A percentile compares a stretch with the other conserved stretches of the same genome.
Conservation (phyloP, 2,888 invertebrate genomes). For the Camptogramma bilineatum region DNA sequence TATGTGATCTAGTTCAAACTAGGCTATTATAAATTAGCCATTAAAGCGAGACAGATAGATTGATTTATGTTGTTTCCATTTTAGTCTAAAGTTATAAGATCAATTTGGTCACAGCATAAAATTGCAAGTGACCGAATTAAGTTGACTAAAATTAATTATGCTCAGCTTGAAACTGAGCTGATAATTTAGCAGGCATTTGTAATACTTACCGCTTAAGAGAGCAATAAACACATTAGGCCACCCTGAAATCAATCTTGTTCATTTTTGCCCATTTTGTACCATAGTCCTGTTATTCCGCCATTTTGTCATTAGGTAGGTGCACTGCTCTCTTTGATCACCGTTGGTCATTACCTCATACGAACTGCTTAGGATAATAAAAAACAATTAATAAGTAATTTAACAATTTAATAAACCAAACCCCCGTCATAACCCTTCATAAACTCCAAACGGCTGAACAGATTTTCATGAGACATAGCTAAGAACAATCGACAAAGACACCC, state of each 20-base stretch:
- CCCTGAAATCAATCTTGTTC: too few relatives aligned
- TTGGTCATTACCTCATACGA: too few relatives aligned
- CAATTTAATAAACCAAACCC: too few relatives aligned
- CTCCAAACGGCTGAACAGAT: too few relatives aligned
- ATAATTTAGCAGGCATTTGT: neutral
- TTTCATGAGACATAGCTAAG: too few relatives aligned
- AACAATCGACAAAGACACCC: too few relatives aligned
- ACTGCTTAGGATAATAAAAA: too few relatives aligned
- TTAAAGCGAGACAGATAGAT: neutral
- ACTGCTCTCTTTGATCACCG: too few relatives aligned
- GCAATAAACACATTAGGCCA: too few relatives aligned
- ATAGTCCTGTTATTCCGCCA: neutral
- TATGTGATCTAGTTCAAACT: neutral
- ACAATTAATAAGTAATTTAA: too few relatives aligned
- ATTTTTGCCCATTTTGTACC: too few relatives aligned
- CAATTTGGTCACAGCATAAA: constrained; percentile 44
- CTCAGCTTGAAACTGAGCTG: neutral
- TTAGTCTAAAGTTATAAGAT: constrained; percentile 36
- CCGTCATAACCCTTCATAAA: too few relatives aligned
- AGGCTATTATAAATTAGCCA: constrained; percentile 11
- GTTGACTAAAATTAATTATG: constrained; percentile 20
- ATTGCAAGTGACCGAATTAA: constrained; percentile 40
- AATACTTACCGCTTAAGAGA: neutral
- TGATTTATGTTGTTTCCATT: neutral
- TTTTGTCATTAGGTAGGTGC: neutral